A percentile compares a stretch with the other conserved stretches of the same genome.
phyloP scores from a whole-genome alignment of 2,888 invertebrate species.

The Petrolisthes manimaculis region DNA sequence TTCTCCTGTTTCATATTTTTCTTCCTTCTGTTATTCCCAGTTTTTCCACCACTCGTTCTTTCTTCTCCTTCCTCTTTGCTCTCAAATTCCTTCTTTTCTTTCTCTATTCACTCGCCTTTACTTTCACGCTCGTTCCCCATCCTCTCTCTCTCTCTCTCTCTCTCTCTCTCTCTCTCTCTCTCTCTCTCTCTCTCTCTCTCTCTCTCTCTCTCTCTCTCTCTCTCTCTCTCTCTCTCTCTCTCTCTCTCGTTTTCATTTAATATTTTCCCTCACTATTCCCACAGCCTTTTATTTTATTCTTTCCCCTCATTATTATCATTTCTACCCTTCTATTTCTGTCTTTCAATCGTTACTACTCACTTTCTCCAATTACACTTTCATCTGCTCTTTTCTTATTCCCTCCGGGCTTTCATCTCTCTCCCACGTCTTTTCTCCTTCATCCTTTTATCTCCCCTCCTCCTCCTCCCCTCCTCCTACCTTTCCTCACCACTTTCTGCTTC shows the following conservation, averaged over 20 bases:
- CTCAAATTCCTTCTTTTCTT: background rate
- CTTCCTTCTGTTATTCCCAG: no score
- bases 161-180: background rate
- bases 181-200: constrained; percentile 12
- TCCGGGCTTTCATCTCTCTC: background rate
- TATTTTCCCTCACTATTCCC: background rate
- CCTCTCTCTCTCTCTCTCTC: constrained; percentile 10
- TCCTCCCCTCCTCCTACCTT: background rate
- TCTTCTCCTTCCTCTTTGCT: background rate
- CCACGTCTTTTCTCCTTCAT: background rate
- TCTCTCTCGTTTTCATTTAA: background rate
- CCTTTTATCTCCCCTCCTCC: background rate
- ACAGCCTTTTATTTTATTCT: background rate
- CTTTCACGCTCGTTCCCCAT: background rate
- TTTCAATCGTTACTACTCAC: background rate
- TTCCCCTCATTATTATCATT: background rate
- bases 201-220: background rate
- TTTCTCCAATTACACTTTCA: background rate
- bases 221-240: background rate
- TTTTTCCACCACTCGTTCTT: background rate
- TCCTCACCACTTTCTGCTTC: background rate
- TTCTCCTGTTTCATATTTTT: no score
- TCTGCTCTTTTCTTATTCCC: background rate
- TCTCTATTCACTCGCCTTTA: background rate
- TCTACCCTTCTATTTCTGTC: background rate